Evolutionary conservation across 2,113 vertebrate species (phyloP).

Genomic region (Phylloscopus whistleri): DNA sequence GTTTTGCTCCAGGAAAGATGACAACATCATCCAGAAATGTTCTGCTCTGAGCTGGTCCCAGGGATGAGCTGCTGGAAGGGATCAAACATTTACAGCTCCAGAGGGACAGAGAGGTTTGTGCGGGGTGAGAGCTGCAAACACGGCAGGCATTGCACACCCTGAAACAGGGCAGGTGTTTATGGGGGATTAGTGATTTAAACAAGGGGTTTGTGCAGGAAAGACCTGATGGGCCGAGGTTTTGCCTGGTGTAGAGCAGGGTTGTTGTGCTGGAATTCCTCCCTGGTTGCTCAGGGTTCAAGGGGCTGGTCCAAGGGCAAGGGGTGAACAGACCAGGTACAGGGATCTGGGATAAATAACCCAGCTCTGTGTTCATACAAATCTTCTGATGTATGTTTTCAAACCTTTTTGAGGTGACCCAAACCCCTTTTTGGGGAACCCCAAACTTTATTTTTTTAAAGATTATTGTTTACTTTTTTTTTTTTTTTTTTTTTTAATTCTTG

Average conservation of each 20-base stretch:
- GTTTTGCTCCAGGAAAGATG: conserved; percentile 59
- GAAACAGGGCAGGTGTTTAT: not conserved
- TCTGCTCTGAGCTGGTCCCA: not conserved
- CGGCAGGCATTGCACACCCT: not conserved
- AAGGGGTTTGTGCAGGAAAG: not conserved
- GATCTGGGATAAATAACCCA: not conserved
- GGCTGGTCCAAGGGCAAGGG: not conserved
- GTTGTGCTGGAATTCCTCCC: not conserved
- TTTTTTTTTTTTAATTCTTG: not conserved
- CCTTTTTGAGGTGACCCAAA: not conserved
- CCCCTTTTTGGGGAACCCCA: not conserved
- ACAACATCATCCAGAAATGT: conserved; percentile 18
- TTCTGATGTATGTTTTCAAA: not conserved
- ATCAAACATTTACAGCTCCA: not conserved
- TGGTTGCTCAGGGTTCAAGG: not conserved
- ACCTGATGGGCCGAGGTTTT: not conserved
- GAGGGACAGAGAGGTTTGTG: not conserved
- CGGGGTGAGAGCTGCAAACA: not conserved
- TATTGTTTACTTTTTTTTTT: not conserved
- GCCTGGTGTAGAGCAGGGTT: not conserved
- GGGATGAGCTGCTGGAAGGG: conserved; percentile 12
- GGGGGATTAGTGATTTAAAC: not conserved
- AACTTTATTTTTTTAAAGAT: not conserved
- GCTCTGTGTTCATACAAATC: not conserved
- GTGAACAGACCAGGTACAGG: not conserved